These are phyloP conservation scores for Boulengerochromis microlepis DNA, from an alignment of 2,113 vertebrate species.

Conservation along the genomic window DNA sequence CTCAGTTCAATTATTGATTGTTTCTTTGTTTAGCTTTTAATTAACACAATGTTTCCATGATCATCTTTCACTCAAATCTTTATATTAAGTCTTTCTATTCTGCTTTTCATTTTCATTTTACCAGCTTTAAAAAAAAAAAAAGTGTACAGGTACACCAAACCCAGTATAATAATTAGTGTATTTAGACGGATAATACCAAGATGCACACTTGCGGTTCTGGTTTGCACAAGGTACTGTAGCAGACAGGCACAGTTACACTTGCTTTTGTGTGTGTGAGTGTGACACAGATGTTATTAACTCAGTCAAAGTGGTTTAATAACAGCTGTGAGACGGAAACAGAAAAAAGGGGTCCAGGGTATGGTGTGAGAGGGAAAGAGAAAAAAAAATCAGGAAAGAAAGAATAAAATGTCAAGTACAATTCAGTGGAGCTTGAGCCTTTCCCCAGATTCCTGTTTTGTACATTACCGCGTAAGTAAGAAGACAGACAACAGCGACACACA, in stretches of 20 bases:
- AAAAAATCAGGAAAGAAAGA: not conserved
- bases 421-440: not conserved
- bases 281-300: conserved; percentile 40
- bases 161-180: not conserved
- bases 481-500: not conserved
- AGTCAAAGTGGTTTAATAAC: conserved; percentile 32
- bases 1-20: not conserved
- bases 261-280: not conserved
- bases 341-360: not conserved
- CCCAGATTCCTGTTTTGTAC: conserved; percentile 37
- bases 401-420: conserved; percentile 37
- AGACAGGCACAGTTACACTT: not conserved
- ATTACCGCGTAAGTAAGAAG: conserved; percentile 20
- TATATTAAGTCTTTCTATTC: not conserved
- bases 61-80: not conserved
- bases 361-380: not conserved
- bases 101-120: not conserved
- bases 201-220: not conserved
- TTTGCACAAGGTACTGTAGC: not conserved
- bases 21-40: not conserved
- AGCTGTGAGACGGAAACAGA: not conserved
- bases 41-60: not conserved
- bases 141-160: not conserved
- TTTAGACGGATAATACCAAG: not conserved
- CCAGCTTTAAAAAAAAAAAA: not conserved